Evolutionary conservation across 2,888 invertebrate species (phyloP).

Genomic region (Meliscaeva auricollis): DNA sequence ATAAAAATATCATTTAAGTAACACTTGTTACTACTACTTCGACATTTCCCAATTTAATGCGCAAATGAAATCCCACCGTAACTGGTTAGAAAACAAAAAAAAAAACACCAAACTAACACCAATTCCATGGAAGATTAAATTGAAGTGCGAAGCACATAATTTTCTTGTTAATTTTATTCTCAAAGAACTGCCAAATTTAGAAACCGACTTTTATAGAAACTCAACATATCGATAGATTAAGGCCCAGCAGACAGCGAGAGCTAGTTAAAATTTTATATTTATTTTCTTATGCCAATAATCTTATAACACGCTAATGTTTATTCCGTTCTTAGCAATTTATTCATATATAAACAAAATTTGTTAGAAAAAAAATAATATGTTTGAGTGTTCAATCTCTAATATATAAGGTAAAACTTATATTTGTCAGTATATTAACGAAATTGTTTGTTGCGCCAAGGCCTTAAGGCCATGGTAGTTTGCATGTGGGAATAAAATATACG

Average conservation of each 20-base stretch:
- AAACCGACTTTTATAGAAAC: neutral
- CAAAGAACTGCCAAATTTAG: slow-evolving; percentile 17
- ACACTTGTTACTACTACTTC: neutral
- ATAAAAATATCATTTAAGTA: neutral
- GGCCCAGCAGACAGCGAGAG: neutral
- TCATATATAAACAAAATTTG: slow-evolving; percentile 11
- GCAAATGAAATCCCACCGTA: slow-evolving; percentile 7
- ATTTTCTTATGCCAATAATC: slow-evolving; percentile 31
- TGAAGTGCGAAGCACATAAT: slow-evolving; percentile 35
- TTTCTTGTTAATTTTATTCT: slow-evolving; percentile 37
- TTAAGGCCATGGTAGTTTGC: slow-evolving; percentile 1
- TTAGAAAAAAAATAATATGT: slow-evolving; percentile 11
- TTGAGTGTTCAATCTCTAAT: slow-evolving; percentile 20
- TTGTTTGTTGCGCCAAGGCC: slow-evolving; percentile 13
- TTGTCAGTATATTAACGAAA: slow-evolving; percentile 1
- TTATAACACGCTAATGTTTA: slow-evolving; percentile 21
- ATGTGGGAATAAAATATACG: neutral
- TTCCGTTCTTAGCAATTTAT: slow-evolving; percentile 20
- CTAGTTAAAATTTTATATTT: neutral
- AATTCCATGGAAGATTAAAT: slow-evolving; percentile 34
- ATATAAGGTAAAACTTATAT: slow-evolving; percentile 6
- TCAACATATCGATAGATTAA: neutral
- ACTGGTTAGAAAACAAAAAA: slow-evolving; percentile 2
- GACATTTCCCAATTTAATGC: slow-evolving; percentile 4
- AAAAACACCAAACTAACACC: slow-evolving; percentile 1